These are phyloP conservation scores for Ostrea denselamellosa DNA, from an alignment of 1,140 invertebrate genomes.

Conservation along the genomic window DNA sequence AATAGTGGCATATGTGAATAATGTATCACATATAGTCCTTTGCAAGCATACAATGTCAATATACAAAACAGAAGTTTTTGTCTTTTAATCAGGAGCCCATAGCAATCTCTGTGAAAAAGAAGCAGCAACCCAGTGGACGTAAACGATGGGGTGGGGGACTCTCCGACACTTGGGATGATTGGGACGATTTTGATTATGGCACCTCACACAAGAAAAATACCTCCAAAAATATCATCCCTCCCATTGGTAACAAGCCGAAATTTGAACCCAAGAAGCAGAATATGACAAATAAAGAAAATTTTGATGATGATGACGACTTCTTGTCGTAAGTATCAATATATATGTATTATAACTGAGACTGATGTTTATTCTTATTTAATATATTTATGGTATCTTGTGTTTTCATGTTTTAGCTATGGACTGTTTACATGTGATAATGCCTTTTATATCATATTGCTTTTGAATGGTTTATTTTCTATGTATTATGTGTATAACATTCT, in stretches of 20 bases:
- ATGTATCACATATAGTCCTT: too few relatives aligned
- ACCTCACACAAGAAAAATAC: constrained; percentile 63
- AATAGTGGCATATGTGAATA: too few relatives aligned
- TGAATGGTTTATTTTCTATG: too few relatives aligned
- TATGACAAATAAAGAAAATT: constrained; percentile 43
- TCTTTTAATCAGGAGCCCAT: constrained; percentile 61
- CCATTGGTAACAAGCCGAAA: constrained; percentile 26
- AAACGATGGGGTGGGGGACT: constrained; percentile 69
- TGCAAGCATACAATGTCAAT: too few relatives aligned
- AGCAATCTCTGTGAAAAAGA: constrained; percentile 64
- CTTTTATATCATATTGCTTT: too few relatives aligned
- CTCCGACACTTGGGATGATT: constrained; percentile 75
- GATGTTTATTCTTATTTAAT: too few relatives aligned
- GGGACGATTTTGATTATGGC: constrained; percentile 72
- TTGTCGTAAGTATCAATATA: constrained; percentile 65
- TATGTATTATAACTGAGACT: too few relatives aligned
- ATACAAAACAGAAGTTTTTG: not conserved
- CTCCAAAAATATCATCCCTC: constrained; percentile 55
- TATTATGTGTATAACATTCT: too few relatives aligned
- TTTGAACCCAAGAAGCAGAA: constrained; percentile 31
- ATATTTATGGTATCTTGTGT: too few relatives aligned
- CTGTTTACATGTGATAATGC: too few relatives aligned
- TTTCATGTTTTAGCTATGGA: too few relatives aligned
- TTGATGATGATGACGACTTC: constrained; percentile 73
- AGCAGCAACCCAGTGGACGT: constrained; percentile 58